These are phyloP conservation scores for Drosophila ananassae DNA, from an alignment of 1,140 invertebrate genomes.

Conservation along the genomic window DNA sequence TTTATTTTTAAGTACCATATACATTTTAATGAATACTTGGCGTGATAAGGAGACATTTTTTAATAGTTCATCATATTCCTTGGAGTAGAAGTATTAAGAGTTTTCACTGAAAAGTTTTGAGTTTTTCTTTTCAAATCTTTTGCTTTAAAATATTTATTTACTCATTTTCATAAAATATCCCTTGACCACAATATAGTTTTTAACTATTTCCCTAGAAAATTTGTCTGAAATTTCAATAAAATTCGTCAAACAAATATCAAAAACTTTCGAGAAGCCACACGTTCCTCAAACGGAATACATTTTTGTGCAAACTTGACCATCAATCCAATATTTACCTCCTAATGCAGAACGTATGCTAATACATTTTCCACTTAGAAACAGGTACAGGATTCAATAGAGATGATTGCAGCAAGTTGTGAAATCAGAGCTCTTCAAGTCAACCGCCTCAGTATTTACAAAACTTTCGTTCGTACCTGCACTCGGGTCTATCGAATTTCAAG, in stretches of 20 bases:
- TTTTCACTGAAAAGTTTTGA: no score
- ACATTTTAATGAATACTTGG: slow-evolving; percentile 7
- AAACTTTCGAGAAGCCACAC: not conserved
- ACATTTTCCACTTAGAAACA: slow-evolving; percentile 38
- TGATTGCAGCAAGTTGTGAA: slow-evolving; percentile 47
- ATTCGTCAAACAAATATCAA: not conserved
- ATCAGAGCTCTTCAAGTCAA: slow-evolving; percentile 23
- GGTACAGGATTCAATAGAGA: slow-evolving; percentile 28
- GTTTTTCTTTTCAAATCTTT: no score
- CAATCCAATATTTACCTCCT: slow-evolving; percentile 40
- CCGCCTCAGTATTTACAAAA: slow-evolving; percentile 19
- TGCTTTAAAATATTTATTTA: no score
- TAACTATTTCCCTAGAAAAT: no score
- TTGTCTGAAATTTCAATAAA: no score
- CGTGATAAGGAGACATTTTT: not conserved
- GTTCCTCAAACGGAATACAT: not conserved
- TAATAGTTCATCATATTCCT: not conserved
- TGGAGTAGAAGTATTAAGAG: no score
- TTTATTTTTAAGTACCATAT: slow-evolving; percentile 2
- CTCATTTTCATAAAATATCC: no score
- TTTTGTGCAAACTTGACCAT: not conserved
- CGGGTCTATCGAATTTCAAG: slow-evolving; percentile 63
- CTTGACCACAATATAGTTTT: no score
- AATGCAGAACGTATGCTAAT: slow-evolving; percentile 34
- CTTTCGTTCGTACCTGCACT: slow-evolving; percentile 38